Evolutionary conservation across 2,113 vertebrate species (phyloP), one percentile per base, ranked within the genome.

Genomic region (Uropsilus gracilis): DNA sequence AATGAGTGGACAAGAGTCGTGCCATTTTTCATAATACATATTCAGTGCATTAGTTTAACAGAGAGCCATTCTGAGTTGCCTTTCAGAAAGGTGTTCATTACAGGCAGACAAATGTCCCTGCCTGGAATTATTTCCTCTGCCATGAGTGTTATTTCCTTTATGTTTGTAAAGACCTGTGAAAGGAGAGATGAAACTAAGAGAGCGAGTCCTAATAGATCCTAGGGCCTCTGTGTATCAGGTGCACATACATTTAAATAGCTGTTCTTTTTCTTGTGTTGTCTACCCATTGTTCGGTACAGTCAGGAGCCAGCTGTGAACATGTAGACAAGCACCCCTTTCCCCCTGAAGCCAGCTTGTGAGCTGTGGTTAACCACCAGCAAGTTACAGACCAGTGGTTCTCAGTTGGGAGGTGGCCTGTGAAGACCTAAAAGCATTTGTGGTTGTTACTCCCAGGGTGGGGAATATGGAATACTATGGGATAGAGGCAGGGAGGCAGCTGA

Each of bases 21-120:
- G 69, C 53, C 57, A 34, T 20, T 82, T 93, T 88, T 91, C 73
- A 68, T 75, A 72, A 59, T 34, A 83, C 39, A 91, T 59, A 44
- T 16, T 8, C 24, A 48, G n/a, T 20, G 10, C 59, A 64, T 75
- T 59, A 30, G 80, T 91, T 78, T 24, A 84, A 61, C n/a, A 94
- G 78, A 64, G 53, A 39, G 85, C 17, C 86, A 14, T 69, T 73
- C 84, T 86, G 59, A 96, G 78, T 50, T 90, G 34, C 46, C 61
- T 90, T 97, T 82, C 82, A 86, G 72, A 64, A 92, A 63, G 46
- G n/a, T 48, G 8, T 71, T 88, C 63, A 39, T 89, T 81, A 50
- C 26, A 89, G 7, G 22, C 3, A 69, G 4, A 50, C 81, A 93
- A 64, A 46, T 48, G 8, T 68, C 72, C 48, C 26, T 72, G 22